Evolutionary conservation across 2,797 vertebrate species (phyloP).

Genomic region (Rachycentron canadum): DNA sequence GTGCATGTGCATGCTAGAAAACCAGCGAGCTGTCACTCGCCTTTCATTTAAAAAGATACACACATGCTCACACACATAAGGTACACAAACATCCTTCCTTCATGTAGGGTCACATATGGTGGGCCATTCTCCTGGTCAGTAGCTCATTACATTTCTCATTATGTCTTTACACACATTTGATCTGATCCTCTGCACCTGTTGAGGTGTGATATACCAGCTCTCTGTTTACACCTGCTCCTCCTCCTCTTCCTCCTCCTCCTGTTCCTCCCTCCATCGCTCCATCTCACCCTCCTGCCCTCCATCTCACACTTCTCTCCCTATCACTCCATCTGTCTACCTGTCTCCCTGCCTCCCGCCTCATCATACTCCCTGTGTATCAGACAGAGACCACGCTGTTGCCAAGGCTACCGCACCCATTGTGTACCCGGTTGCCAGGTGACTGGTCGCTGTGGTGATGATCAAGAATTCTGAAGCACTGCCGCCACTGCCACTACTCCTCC

Average conservation of each 20-base stretch:
- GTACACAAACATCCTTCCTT: constrained; percentile 24
- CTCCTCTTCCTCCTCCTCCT: constrained; percentile 41
- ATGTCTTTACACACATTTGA: constrained; percentile 75
- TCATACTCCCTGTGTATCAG: constrained; percentile 54
- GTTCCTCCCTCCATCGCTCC: constrained; percentile 37
- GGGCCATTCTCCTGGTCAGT: constrained; percentile 59
- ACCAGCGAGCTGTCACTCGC: constrained; percentile 8
- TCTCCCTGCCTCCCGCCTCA: constrained; percentile 58
- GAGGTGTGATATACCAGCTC: constrained; percentile 76
- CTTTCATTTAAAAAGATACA: constrained; percentile 8
- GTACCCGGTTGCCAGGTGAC: constrained; percentile 89
- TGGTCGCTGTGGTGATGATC: constrained; percentile 84
- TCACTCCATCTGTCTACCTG: constrained; percentile 80
- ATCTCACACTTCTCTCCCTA: constrained; percentile 71
- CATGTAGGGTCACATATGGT: constrained; percentile 66
- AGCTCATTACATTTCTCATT: constrained; percentile 80
- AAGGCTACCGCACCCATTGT: constrained; percentile 87
- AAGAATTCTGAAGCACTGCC: constrained; percentile 79
- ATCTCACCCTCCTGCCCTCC: constrained; percentile 57
- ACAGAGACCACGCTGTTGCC: constrained; percentile 82
- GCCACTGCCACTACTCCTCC: constrained; percentile 36
- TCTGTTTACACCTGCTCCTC: constrained; percentile 73
- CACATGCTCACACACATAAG: constrained; percentile 3
- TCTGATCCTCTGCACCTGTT: constrained; percentile 74
- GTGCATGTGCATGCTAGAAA: neutral